phyloP scores from a whole-genome alignment of 1,140 invertebrate species.

The Meloidogyne chitwoodi region DNA sequence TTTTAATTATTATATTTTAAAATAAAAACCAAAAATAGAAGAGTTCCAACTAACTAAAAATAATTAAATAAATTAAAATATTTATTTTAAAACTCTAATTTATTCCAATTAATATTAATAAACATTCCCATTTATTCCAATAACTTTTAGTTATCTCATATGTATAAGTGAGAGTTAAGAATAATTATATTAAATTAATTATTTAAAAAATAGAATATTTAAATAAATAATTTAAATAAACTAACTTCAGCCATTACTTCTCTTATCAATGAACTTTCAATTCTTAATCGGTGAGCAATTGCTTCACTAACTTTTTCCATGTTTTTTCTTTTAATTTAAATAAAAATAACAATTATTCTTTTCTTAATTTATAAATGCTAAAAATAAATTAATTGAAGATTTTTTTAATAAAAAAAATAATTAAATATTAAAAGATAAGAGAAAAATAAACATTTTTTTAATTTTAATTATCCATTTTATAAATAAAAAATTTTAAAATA shows the following conservation, averaged over 20 bases:
- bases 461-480: too few relatives aligned
- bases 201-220: not conserved
- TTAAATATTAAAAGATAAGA: too few relatives aligned
- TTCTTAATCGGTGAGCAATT: constrained; percentile 32
- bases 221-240: not conserved
- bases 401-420: too few relatives aligned
- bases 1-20: not conserved
- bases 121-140: too few relatives aligned
- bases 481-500: too few relatives aligned
- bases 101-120: too few relatives aligned
- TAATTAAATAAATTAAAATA: not conserved
- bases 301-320: constrained; percentile 37
- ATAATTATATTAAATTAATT: not conserved
- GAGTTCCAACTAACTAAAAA: constrained; percentile 63
- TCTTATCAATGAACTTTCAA: constrained; percentile 37
- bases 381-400: not conserved
- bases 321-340: not conserved
- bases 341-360: not conserved
- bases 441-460: too few relatives aligned
- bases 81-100: too few relatives aligned
- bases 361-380: not conserved
- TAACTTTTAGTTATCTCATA: too few relatives aligned
- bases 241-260: constrained; percentile 61
- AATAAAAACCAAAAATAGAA: constrained; percentile 63
- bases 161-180: too few relatives aligned